Evolutionary conservation across 2,888 invertebrate species (phyloP), one percentile per base, ranked within the genome.

Genomic region (Latheticus oryzae): DNA sequence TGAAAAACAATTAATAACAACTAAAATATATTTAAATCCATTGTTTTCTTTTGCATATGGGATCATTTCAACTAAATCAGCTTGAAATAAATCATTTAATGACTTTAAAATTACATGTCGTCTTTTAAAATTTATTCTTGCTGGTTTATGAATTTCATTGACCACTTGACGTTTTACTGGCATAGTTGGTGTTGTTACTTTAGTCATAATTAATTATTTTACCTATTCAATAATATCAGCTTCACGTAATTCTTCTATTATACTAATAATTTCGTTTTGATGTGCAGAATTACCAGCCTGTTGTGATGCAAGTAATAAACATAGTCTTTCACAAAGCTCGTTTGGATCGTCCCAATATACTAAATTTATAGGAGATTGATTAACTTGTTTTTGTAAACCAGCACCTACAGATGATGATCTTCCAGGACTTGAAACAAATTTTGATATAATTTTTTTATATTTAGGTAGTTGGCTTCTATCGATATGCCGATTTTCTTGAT

Each of bases 331-430:
- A 38, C 65, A 61, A 23, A 64, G 45, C 45, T 62, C 66, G 53
- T 65, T 66, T 24, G 60, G 58, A 60, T 66, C 60, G 53, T 65
- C 51, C 61, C 61, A 67, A 52, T 66, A 58, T 5, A 59, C 48
- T 32, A 55, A 60, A 40, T 58, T 47, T 5, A 50, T 52, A 16
- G 45, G 24, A 3, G 42, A 37, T 23, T 56, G 24, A 9, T 51
- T 59, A 12, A 35, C 9, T 37, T 40, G 11, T 11, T 28, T 51
- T 40, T 16, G n/a, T 45, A 45, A 9, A 1, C 58, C 33, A 24
- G 35, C 15, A 7, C 28, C 21, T 9, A 19, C 33, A 8, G 17
- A 23, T 16, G 33, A 30, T 45, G 23, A 16, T 11, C 53, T 56
- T 26, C 19, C 40, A 2, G 8, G 5, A 17, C 15, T 5, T 8